Conservation (phyloP, 1,140 invertebrate genomes). For the Temnothorax nylanderi region DNA sequence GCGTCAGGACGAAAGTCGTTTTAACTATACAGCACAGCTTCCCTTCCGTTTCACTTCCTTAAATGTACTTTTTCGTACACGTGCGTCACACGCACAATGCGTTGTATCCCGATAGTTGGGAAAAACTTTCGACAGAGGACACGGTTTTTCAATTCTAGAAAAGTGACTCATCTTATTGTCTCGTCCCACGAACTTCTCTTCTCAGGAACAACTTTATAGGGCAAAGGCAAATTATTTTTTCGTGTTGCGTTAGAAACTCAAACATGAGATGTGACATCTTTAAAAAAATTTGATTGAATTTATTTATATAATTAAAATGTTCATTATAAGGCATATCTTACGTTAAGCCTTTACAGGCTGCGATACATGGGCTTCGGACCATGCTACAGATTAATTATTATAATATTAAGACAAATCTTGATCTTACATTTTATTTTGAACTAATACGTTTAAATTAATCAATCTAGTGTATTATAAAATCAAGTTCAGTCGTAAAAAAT, state of each 20-base stretch:
- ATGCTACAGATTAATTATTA: too few relatives aligned
- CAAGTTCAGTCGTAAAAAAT: not conserved
- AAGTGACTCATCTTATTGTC: slow-evolving; percentile 5
- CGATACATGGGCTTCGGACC: too few relatives aligned
- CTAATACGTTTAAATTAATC: not conserved
- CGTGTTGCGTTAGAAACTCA: not conserved
- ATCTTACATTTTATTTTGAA: not conserved
- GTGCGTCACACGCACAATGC: slow-evolving; percentile 22
- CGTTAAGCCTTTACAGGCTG: too few relatives aligned
- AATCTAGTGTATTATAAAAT: slow-evolving; percentile 10
- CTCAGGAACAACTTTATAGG: not conserved
- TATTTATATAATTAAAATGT: not conserved
- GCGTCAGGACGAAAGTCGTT: slow-evolving; percentile 33
- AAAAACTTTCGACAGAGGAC: slow-evolving; percentile 59
- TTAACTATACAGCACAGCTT: not conserved
- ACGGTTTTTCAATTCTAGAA: slow-evolving; percentile 76
- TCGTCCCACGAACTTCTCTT: not conserved
- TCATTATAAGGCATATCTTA: not conserved
- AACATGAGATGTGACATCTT: not conserved
- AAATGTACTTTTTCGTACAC: slow-evolving; percentile 20
- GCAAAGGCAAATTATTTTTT: slow-evolving; percentile 9
- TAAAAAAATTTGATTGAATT: slow-evolving; percentile 1
- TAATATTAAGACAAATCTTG: not conserved
- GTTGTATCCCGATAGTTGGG: slow-evolving; percentile 9
- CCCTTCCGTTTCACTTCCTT: slow-evolving; percentile 1